phyloP scores from a whole-genome alignment of 2,113 vertebrate species.

The Ariopsis seemanni region DNA sequence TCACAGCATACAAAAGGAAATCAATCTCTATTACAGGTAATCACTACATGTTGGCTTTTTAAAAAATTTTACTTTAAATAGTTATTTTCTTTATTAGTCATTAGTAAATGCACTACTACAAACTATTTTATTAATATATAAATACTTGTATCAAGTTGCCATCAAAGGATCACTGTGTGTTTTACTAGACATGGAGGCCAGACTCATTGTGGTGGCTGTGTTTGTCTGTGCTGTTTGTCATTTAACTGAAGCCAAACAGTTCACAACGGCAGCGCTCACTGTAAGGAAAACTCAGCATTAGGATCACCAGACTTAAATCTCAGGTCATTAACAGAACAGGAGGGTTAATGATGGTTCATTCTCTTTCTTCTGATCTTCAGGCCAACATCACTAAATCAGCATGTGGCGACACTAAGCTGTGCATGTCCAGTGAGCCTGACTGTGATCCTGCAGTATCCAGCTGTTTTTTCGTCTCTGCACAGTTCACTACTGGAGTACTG shows the following conservation, averaged over 20 bases:
- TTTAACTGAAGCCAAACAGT: not conserved
- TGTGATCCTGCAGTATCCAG: constrained; percentile 47
- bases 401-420: constrained; percentile 46
- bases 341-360: not conserved
- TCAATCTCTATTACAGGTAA: not conserved
- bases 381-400: constrained; percentile 21
- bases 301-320: not conserved
- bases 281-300: not conserved
- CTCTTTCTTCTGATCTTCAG: constrained; percentile 52
- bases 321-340: not conserved
- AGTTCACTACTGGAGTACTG: fast-evolving
- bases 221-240: not conserved
- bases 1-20: not conserved
- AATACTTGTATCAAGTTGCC: not conserved
- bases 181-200: not conserved
- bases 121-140: not conserved
- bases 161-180: not conserved
- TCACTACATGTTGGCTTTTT: not conserved
- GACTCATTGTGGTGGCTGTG: not conserved
- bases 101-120: not conserved
- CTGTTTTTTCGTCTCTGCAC: constrained; percentile 56
- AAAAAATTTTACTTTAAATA: not conserved
- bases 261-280: fast-evolving
- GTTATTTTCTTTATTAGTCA: not conserved
- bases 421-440: not conserved